phyloP scores from a whole-genome alignment of 2,888 invertebrate species.

The Tryphoninae sp. region DNA sequence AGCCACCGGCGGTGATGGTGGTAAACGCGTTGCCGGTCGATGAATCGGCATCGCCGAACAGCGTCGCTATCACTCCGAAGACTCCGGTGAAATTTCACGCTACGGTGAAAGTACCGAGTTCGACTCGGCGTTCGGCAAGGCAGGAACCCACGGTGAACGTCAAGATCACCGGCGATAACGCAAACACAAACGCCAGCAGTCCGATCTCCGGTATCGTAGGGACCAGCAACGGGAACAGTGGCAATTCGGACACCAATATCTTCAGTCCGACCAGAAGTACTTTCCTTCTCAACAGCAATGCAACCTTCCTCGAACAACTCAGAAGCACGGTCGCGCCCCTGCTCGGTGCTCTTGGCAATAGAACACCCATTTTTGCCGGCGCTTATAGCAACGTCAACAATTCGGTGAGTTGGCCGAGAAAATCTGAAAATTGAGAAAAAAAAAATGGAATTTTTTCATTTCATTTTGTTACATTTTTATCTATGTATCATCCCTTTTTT shows the following conservation, averaged over 20 bases:
- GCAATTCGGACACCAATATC: constrained; percentile 72
- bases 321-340: constrained; percentile 79
- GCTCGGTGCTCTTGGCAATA: constrained; percentile 75
- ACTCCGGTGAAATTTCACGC: constrained; percentile 66
- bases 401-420: constrained; percentile 71
- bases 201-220: constrained; percentile 66
- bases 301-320: constrained; percentile 75
- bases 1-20: constrained; percentile 64
- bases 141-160: constrained; percentile 73
- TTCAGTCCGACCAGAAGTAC: constrained; percentile 77
- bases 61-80: constrained; percentile 76
- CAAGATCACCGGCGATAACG: constrained; percentile 66
- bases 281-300: constrained; percentile 72
- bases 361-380: constrained; percentile 74
- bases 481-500: background rate
- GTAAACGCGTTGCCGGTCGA: constrained; percentile 54
- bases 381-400: constrained; percentile 74
- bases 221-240: constrained; percentile 72
- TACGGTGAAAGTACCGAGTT: constrained; percentile 59
- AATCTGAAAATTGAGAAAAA: background rate
- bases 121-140: constrained; percentile 70
- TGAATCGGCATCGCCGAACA: constrained; percentile 48
- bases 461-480: constrained; percentile 14
- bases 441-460: background rate
- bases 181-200: constrained; percentile 51